phyloP scores from a whole-genome alignment of 35 echinoderm and acorn worm genomes.

The Acanthaster planci region DNA sequence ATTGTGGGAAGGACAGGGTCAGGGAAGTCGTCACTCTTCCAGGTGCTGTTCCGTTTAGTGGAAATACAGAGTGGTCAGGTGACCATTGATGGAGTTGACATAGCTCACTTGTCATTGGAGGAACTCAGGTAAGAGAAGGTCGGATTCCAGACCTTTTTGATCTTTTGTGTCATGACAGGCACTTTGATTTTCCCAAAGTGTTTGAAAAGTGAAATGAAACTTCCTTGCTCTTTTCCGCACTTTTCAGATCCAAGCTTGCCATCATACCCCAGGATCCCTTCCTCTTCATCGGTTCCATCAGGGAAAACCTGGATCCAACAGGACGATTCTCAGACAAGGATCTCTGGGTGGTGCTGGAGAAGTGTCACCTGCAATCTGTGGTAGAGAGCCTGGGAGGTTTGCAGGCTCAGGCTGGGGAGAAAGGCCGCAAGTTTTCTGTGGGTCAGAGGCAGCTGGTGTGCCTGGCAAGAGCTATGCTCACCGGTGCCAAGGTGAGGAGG shows the following conservation, averaged over 20 bases:
- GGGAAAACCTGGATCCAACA: slow-evolving; percentile 72
- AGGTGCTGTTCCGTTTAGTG: slow-evolving; percentile 57
- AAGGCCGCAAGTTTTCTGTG: slow-evolving; percentile 61
- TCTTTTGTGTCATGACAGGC: not conserved
- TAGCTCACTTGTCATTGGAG: slow-evolving; percentile 19
- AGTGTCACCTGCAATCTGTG: slow-evolving; percentile 57
- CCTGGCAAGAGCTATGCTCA: slow-evolving; percentile 75
- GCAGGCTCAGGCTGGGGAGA: slow-evolving; percentile 57
- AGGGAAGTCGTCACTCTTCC: slow-evolving; percentile 62
- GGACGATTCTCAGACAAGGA: slow-evolving; percentile 46
- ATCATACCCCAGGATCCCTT: slow-evolving; percentile 83
- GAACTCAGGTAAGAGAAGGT: slow-evolving; percentile 42
- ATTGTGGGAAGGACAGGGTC: slow-evolving; percentile 75
- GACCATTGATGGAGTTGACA: slow-evolving; percentile 53
- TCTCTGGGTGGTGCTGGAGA: slow-evolving; percentile 60
- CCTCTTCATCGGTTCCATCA: slow-evolving; percentile 64
- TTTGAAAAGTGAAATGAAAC: not conserved
- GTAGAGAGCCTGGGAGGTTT: slow-evolving; percentile 63
- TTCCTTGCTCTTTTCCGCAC: not conserved
- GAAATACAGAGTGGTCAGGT: slow-evolving; percentile 51
- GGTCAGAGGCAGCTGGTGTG: slow-evolving; percentile 79
- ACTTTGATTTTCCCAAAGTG: not conserved
- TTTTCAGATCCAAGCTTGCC: slow-evolving; percentile 63
- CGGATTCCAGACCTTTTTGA: not conserved
- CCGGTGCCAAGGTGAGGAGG: slow-evolving; percentile 69